These are phyloP conservation scores for Synodontis membranacea DNA, from an alignment of 2,113 vertebrate genomes.

Conservation along the genomic window DNA sequence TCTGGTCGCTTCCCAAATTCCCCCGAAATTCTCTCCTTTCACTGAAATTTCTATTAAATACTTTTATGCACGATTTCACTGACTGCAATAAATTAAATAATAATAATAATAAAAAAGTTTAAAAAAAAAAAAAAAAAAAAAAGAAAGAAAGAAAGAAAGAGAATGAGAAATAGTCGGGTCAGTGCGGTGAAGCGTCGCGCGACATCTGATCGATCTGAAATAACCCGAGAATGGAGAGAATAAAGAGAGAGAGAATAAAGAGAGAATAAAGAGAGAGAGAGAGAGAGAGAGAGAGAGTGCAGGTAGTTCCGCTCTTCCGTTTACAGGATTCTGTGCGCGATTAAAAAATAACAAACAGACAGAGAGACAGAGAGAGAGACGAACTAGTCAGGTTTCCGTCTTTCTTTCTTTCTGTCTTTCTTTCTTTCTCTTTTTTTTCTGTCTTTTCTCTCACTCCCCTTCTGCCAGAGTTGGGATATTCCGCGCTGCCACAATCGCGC, in stretches of 20 bases:
- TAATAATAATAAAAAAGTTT: not conserved
- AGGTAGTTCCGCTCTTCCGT: constrained; percentile 16
- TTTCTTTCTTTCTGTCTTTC: constrained; percentile 4
- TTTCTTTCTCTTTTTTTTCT: not conserved
- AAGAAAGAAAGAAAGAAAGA: not conserved
- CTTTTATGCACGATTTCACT: not conserved
- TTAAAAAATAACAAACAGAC: not conserved
- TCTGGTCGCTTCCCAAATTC: not conserved
- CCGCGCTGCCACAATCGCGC: constrained; percentile 68
- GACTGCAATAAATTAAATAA: no score
- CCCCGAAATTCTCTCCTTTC: not conserved
- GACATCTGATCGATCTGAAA: not conserved
- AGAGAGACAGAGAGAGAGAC: not conserved
- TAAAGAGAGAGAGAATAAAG: not conserved
- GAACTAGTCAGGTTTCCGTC: not conserved
- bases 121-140: not conserved
- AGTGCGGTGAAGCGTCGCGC: not conserved
- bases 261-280: not conserved
- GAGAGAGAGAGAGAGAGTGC: not conserved
- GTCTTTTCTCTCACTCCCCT: constrained; percentile 53
- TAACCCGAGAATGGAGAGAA: not conserved
- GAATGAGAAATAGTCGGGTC: not conserved
- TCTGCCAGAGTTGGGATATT: constrained; percentile 74
- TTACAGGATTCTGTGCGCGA: not conserved
- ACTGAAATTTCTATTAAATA: not conserved